Base-by-base conservation (phyloP, 2,113 vertebrate species). In the Pampusana beccarii region DNA sequence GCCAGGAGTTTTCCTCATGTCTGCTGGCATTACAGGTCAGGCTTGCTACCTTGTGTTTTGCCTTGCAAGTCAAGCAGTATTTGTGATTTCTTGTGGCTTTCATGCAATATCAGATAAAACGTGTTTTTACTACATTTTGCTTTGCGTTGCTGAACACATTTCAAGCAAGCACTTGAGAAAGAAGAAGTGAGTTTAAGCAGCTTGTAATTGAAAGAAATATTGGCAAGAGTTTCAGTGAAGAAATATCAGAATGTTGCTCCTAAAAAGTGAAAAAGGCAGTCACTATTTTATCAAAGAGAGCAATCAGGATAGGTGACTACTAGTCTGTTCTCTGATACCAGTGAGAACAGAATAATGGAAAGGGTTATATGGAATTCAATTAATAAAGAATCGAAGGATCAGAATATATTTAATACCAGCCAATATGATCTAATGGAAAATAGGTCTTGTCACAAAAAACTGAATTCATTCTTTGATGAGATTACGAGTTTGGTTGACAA, bases 401-500 rank as follows among this genome's bases (percentile, higher is more conserved):
- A 80, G 51, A 82, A 83, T 75, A 61, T 61, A 48, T 75, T 88
- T 91, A 82, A 83, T 83, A n/a, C 36, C 66, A 93, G 26, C 36
- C 42, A 88, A 86, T 9, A 71, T 36, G 50, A 81, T 78, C 26
- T 90, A 70, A 93, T 54, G 44, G 42, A 94, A 92, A 93, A 82
- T 23, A 80, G 16, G 12, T 90, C 46, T 88, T 88, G 50, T 73
- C 66, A 66, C 36, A 86, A 78, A 88, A 73, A 29, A 8, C 26
- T 69, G 51, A 88, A 91, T 88, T 83, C 14, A 42, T 82, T 73
- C 64, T 85, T 53, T 96, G 74, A 86, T 54, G 64, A 90, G 54
- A 91, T 70, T 69, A 89, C 24, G 87, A 69, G 13, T 94, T 90
- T 70, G 62, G 61, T 88, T 82, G 70, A 93, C 71, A 88, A 87